Base-by-base conservation (phyloP, 2,888 invertebrate species). In the Drosophila greeni region DNA sequence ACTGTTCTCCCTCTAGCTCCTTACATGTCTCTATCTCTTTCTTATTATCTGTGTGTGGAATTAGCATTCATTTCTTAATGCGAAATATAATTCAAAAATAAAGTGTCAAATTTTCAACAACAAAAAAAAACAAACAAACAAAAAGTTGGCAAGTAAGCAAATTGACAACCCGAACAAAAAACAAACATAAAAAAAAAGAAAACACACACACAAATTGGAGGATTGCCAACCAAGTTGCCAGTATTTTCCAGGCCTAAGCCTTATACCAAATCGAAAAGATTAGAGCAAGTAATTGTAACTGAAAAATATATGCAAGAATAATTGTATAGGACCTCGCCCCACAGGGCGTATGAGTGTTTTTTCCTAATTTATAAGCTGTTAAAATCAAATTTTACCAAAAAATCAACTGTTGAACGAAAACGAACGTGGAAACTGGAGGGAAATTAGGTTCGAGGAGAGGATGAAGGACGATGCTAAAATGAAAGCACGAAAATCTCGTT, bases 321-420 rank as follows among this genome's bases (percentile, higher is more conserved):
- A 40, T 42, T 34, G 58, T 58, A 57, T 57, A 31, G 56, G 16
- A 37, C 29, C 29, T 20, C 20, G 23, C 37, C 29, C 5, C 3
- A 9, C 12, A 20, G 29, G 37, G 37, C 37, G 61, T 34, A 11
- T 36, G 43, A 52, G 60, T 51, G 48, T 64, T 74, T 70, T 78
- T 67, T 66, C 52, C 65, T 76, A 70, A 65, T 76, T 76, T 76
- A 59, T 68, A 74, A 79, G 72, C 68, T 82, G 76, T 76, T 82
- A 52, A 76, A 76, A 79, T 76, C 67, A 82, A 76, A 79, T 82
- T 82, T 70, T 76, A 82, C 67, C 49, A 76, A 49, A 12, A 14
- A 54, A 37, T 8, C 29, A 61, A 70, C 53, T 54, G 52, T 54
- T 54, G 51, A 54, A 23, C 31, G 23, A 3, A 14, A 39, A 20